Evolutionary conservation across 2,113 vertebrate species (phyloP), one percentile per base, ranked within the genome.

Genomic region (Calcarius ornatus): DNA sequence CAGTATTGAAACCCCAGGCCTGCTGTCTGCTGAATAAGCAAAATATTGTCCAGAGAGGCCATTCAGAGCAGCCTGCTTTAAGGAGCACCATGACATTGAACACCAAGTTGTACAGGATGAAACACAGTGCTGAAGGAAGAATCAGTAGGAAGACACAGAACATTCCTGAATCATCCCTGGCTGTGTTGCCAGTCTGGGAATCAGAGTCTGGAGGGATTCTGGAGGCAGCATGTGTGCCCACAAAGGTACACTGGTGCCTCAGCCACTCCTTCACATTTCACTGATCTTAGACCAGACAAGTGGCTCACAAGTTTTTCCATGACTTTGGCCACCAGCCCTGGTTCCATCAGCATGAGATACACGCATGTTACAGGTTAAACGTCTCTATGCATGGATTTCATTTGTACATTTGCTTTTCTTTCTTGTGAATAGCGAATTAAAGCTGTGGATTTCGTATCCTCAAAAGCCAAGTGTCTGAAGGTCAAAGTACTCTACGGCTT

Each of bases 321-420:
- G 59, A 48, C 6, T 65, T 65, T 31, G 70, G 42, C 76, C 70
- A 38, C 28, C 1, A 42, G 43, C 33, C 15, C 40, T 30, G 7
- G 2, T 28, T 66, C 51, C 11, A 12, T 16, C 25, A 37, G 84
- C 23, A n/a, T 5, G 0, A 43, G 28, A 15, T 10, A 22, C 6
- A 3, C 0, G 4, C 10, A 9, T 1, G 1, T 3, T 3, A 2
- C 24, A 18, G 5, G 11, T 2, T 16, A 70, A 85, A 40, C 1
- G 1, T 33, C 54, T 72, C 38, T 20, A 1, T 28, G 47, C 50
- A 17, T 10, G 30, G 38, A n/a, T 73, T 70, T 90, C 45, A 42
- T 27, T 59, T 78, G 7, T 11, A 51, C 17, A 12, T 78, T 70
- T 87, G 48, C n/a, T 90, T 83, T 57, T 37, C 20, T 57, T 71